These are phyloP conservation scores for Theocolax elegans DNA, from an alignment of 1,140 invertebrate species.

Conservation along the genomic window DNA sequence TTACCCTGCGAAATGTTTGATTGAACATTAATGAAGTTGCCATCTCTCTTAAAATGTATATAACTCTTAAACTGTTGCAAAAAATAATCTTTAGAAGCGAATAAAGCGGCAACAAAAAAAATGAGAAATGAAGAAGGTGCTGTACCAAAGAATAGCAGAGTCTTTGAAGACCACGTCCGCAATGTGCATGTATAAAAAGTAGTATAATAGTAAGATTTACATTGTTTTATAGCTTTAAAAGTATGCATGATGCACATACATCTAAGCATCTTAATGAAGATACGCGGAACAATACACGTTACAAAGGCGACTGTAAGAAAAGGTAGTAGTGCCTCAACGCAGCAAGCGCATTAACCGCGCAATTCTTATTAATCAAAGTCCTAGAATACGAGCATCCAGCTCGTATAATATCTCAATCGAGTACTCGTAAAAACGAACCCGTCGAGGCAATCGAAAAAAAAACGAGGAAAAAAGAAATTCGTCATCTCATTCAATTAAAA, in stretches of 20 bases:
- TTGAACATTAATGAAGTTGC: no score
- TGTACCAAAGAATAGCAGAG: no score
- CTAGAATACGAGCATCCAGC: background rate
- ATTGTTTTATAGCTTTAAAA: no score
- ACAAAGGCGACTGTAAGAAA: background rate
- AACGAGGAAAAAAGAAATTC: background rate
- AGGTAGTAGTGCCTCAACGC: background rate
- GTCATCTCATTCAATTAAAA: background rate
- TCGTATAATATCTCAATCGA: slow-evolving; percentile 20
- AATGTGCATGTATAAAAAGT: no score
- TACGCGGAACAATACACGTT: background rate
- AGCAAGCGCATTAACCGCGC: background rate
- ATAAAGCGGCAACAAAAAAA: no score
- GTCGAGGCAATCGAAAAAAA: background rate
- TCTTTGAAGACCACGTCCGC: no score
- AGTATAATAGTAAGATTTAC: no score
- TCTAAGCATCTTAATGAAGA: slow-evolving; percentile 12
- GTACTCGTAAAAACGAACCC: background rate
- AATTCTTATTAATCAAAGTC: slow-evolving; percentile 18
- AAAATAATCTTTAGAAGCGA: no score
- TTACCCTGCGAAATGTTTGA: no score
- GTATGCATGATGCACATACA: slow-evolving; percentile 6
- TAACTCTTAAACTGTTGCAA: no score
- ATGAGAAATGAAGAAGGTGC: no score
- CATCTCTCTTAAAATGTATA: no score